Percentiles rank a stretch among this genome's conserved stretches.
phyloP scores from a whole-genome alignment of 2,888 invertebrate genomes.

The Anoncus sp. region DNA sequence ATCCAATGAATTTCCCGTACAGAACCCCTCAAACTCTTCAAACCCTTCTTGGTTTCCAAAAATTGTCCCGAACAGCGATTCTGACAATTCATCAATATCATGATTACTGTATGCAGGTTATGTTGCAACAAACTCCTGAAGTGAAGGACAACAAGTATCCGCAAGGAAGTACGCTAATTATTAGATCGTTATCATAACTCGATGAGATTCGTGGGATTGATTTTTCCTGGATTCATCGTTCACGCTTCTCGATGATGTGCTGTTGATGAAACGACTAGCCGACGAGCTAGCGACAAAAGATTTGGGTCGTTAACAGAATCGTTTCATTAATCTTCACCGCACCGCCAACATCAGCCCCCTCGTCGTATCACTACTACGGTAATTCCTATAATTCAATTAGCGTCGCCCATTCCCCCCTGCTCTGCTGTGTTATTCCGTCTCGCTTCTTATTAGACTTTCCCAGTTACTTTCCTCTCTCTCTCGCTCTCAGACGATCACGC shows the following conservation, averaged over 20 bases:
- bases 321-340: constrained; percentile 79
- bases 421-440: constrained; percentile 20
- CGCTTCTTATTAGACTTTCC: not conserved
- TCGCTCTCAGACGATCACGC: constrained; percentile 5
- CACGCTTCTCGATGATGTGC: constrained; percentile 13
- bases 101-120: too few relatives aligned
- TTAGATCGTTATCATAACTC: not conserved
- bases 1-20: too few relatives aligned
- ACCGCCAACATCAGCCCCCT: constrained; percentile 64
- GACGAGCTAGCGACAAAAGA: constrained; percentile 56
- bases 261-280: constrained; percentile 28
- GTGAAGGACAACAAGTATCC: not conserved
- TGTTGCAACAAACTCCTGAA: not conserved
- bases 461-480: constrained; percentile 46
- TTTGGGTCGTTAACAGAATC: constrained; percentile 75
- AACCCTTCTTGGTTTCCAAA: too few relatives aligned
- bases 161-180: not conserved
- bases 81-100: too few relatives aligned
- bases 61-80: too few relatives aligned
- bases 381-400: constrained; percentile 82
- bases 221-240: not conserved
- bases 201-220: constrained; percentile 23
- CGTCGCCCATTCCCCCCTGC: constrained; percentile 56
- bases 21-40: too few relatives aligned
- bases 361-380: constrained; percentile 77